Percentiles rank a stretch among this genome's conserved stretches.
Evolutionary conservation across 2,888 invertebrate species (phyloP).

Genomic region (Pelosia muscerda): DNA sequence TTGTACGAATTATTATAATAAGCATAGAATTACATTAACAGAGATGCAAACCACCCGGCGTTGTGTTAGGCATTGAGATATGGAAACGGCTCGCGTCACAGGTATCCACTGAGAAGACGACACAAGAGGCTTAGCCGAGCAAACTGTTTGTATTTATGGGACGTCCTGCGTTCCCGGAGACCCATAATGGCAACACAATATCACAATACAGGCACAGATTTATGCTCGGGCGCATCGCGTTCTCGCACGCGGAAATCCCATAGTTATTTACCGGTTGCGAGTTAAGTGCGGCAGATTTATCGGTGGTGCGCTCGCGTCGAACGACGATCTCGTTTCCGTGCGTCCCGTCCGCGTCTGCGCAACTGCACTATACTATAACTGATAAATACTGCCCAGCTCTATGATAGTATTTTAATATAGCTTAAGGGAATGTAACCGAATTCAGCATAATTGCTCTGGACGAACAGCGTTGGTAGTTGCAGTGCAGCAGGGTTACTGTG

Average conservation of each 20-base stretch:
- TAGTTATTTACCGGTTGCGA: slow-evolving; percentile 87
- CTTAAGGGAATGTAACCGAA: slow-evolving; percentile 60
- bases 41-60: slow-evolving; percentile 49
- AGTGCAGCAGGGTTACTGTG: slow-evolving; percentile 50
- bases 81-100: slow-evolving; percentile 60
- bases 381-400: slow-evolving; percentile 64
- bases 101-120: slow-evolving; percentile 62
- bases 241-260: slow-evolving; percentile 87
- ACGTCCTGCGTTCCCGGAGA: slow-evolving; percentile 75
- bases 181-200: slow-evolving; percentile 86
- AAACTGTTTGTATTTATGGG: slow-evolving; percentile 78
- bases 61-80: slow-evolving; percentile 60
- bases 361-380: slow-evolving; percentile 53
- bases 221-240: slow-evolving; percentile 83
- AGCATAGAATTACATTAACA: slow-evolving; percentile 41
- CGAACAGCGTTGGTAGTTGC: slow-evolving; percentile 51
- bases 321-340: slow-evolving; percentile 82
- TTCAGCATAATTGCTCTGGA: slow-evolving; percentile 60
- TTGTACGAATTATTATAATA: slow-evolving; percentile 41
- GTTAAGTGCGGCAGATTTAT: slow-evolving; percentile 87
- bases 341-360: slow-evolving; percentile 66
- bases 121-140: slow-evolving; percentile 63
- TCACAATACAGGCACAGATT: slow-evolving; percentile 86
- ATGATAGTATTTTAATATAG: slow-evolving; percentile 69
- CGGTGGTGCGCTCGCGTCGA: slow-evolving; percentile 72